These are phyloP conservation scores for Arion vulgaris DNA, from an alignment of 1,140 invertebrate species.

Conservation along the genomic window DNA sequence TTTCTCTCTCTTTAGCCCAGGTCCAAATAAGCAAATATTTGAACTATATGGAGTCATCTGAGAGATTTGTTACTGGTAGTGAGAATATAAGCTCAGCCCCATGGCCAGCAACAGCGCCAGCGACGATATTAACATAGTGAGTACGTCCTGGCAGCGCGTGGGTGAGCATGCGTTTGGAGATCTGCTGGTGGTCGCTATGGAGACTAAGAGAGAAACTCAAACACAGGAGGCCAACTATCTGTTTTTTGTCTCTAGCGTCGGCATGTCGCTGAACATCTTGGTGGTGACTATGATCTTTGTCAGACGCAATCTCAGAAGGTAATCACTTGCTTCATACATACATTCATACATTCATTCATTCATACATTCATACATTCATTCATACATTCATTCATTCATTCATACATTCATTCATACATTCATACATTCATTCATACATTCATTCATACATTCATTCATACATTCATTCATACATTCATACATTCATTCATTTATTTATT, in stretches of 20 bases:
- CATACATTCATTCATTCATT: too few relatives aligned
- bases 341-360: too few relatives aligned
- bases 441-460: too few relatives aligned
- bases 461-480: too few relatives aligned
- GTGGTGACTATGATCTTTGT: constrained; percentile 63
- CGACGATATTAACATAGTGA: not conserved
- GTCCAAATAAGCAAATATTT: too few relatives aligned
- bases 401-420: too few relatives aligned
- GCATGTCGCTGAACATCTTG: constrained; percentile 67
- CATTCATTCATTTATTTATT: too few relatives aligned
- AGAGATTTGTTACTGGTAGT: too few relatives aligned
- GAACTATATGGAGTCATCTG: too few relatives aligned
- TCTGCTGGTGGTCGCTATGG: constrained; percentile 28
- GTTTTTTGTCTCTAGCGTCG: constrained; percentile 63
- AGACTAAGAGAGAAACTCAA: constrained; percentile 39
- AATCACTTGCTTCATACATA: not conserved
- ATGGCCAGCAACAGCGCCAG: not conserved
- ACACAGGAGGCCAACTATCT: constrained; percentile 70
- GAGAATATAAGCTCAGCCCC: not conserved
- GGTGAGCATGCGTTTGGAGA: constrained; percentile 2
- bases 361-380: too few relatives aligned
- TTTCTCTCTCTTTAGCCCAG: too few relatives aligned
- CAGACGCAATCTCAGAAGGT: constrained; percentile 51
- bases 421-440: too few relatives aligned
- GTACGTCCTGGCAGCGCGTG: not conserved